phyloP scores from a whole-genome alignment of 2,888 invertebrate genomes.

The Drosophila greeni region DNA sequence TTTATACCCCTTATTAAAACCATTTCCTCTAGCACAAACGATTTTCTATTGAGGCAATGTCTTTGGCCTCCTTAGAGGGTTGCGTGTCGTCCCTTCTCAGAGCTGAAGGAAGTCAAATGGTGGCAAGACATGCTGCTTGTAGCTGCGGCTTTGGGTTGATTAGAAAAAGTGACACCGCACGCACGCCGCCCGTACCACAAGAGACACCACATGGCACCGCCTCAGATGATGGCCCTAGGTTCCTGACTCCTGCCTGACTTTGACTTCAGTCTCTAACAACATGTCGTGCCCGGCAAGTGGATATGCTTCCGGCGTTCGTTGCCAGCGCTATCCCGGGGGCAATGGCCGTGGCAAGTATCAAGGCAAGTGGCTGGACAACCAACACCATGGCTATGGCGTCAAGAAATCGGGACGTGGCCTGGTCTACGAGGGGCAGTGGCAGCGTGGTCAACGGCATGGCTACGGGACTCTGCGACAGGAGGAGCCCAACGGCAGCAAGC shows the following conservation, averaged over 20 bases:
- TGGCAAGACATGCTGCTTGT: slow-evolving; percentile 63
- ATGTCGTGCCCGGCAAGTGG: slow-evolving; percentile 53
- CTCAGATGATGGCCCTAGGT: slow-evolving; percentile 36
- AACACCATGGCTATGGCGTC: slow-evolving; percentile 71
- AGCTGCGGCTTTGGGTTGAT: slow-evolving; percentile 46
- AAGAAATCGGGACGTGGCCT: slow-evolving; percentile 59
- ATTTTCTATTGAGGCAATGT: slow-evolving; percentile 22
- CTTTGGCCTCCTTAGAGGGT: slow-evolving; percentile 45
- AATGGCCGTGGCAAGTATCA: slow-evolving; percentile 66
- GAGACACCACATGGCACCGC: slow-evolving; percentile 55
- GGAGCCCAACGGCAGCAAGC: slow-evolving; percentile 52
- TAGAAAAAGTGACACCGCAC: slow-evolving; percentile 51
- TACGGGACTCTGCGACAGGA: slow-evolving; percentile 71
- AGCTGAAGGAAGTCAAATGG: slow-evolving; percentile 30
- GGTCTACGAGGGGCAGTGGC: slow-evolving; percentile 77
- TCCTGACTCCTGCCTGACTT: not conserved
- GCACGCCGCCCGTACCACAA: slow-evolving; percentile 4
- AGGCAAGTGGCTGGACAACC: slow-evolving; percentile 69
- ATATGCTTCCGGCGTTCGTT: slow-evolving; percentile 42
- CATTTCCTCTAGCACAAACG: slow-evolving; percentile 45
- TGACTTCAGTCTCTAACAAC: slow-evolving; percentile 42
- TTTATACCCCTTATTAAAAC: slow-evolving; percentile 2
- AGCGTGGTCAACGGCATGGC: slow-evolving; percentile 72
- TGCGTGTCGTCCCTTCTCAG: slow-evolving; percentile 46
- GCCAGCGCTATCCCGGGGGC: slow-evolving; percentile 53